phyloP scores from a whole-genome alignment of 2,797 vertebrate genomes.

The Aselliscus stoliczkanus region DNA sequence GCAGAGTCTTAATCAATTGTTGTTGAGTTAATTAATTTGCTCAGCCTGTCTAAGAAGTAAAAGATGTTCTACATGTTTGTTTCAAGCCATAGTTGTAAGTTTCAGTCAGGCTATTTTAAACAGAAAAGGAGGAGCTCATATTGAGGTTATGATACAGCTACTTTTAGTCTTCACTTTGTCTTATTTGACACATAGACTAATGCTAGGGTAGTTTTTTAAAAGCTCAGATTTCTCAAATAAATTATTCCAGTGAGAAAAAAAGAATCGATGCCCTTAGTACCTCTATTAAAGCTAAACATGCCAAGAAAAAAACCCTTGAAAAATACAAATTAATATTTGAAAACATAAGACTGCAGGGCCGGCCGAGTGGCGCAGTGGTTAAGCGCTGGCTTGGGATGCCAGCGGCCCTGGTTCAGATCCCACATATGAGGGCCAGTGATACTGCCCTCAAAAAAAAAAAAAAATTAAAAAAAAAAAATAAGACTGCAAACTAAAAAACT shows the following conservation, averaged over 20 bases:
- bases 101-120: neutral
- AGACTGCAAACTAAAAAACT: neutral
- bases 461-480: too few species aligned
- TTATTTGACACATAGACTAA: neutral
- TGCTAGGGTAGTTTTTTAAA: neutral
- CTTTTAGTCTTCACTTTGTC: neutral
- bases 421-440: too few species aligned
- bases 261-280: conserved; percentile 8
- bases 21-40: neutral
- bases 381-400: too few species aligned
- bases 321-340: neutral
- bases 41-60: neutral
- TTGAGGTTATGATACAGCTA: neutral
- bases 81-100: neutral
- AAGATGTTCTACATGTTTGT: neutral
- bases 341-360: neutral
- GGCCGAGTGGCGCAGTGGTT: too few species aligned
- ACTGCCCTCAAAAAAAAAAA: too few species aligned
- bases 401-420: too few species aligned
- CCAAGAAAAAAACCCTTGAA: neutral
- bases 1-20: neutral
- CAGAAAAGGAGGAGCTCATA: neutral
- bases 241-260: neutral
- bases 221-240: conserved; percentile 12
- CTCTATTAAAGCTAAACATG: neutral